phyloP scores from a whole-genome alignment of 2,888 invertebrate genomes.

The Nemapogon koenigi region DNA sequence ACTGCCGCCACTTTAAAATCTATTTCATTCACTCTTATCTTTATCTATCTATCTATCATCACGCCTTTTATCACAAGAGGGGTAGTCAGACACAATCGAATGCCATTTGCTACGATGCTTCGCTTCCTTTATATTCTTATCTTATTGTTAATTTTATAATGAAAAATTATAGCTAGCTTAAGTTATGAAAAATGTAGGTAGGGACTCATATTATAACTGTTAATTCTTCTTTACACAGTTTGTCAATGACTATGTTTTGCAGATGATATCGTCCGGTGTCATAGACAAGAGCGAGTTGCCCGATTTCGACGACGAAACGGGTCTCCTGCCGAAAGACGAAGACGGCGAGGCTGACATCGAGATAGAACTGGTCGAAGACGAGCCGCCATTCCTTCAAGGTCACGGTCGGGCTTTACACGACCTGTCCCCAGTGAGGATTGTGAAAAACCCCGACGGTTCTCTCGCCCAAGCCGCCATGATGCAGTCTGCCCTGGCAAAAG shows the following conservation, averaged over 20 bases:
- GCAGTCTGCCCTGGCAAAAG: conserved; percentile 98
- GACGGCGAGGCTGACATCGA: conserved; percentile 98
- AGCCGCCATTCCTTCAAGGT: conserved; percentile 93
- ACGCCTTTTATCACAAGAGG: too few species aligned
- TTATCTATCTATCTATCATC: too few species aligned
- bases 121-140: too few species aligned
- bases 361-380: conserved; percentile 98
- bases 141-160: too few species aligned
- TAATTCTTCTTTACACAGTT: conserved; percentile 19
- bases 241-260: conserved; percentile 16
- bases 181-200: too few species aligned
- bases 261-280: conserved; percentile 92
- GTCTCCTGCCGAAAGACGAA: conserved; percentile 88
- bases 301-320: conserved; percentile 97
- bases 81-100: too few species aligned
- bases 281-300: conserved; percentile 94
- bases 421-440: conserved; percentile 91
- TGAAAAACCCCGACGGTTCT: conserved; percentile 99
- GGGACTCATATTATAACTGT: too few species aligned
- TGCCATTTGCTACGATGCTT: too few species aligned
- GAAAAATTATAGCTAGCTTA: too few species aligned
- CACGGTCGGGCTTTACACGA: conserved; percentile 91
- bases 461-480: conserved; percentile 99
- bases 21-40: too few species aligned
- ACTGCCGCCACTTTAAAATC: too few species aligned